Base-by-base conservation (phyloP, 2,113 vertebrate species). In the Condylura cristata region DNA sequence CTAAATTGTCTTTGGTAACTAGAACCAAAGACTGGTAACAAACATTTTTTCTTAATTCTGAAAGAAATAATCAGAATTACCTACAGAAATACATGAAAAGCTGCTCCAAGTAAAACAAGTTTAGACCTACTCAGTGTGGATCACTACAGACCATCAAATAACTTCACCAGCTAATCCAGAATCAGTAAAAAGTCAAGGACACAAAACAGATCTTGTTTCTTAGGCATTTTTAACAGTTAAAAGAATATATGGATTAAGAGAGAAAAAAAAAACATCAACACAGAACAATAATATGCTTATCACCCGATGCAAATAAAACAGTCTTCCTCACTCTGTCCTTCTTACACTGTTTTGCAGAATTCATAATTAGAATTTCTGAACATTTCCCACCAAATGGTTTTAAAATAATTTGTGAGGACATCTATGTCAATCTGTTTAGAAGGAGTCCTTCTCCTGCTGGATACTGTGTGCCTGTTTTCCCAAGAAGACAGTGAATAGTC, bases 31-130 rank as follows among this genome's bases (percentile, higher is more conserved):
- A 65, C 91, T 86, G 86, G 89, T 39, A 90, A 70, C 32, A 93
- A 93, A 97, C 94, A 37, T 75, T 86, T 85, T 51, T 86, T 90
- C 85, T 91, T 85, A 56, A 65, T 11, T 46, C n/a, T 46, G 48
- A 92, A 88, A 89, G 53, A 17, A 96, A 94, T 0, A 26, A 30
- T 75, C 70, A 66, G 4, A 78, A 46, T 89, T 63, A 86, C 17
- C 81, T 90, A 84, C 82, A 93, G 34, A 87, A 86, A 82, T 82
- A 93, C 14, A 60, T 53, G 26, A 28, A 86, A 95, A 91, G 17
- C 68, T 88, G 37, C 20, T 22, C 18, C 22, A 85, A 89, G 63
- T 65, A n/a, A 88, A 92, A 88, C 48, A 41, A 81, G 9, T 56
- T 87, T 78, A 83, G 58, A 92, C 41, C 24, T 79, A 89, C n/a